Base-by-base conservation (phyloP, 2,113 vertebrate genomes). In the Pelmatolapia mariae region DNA sequence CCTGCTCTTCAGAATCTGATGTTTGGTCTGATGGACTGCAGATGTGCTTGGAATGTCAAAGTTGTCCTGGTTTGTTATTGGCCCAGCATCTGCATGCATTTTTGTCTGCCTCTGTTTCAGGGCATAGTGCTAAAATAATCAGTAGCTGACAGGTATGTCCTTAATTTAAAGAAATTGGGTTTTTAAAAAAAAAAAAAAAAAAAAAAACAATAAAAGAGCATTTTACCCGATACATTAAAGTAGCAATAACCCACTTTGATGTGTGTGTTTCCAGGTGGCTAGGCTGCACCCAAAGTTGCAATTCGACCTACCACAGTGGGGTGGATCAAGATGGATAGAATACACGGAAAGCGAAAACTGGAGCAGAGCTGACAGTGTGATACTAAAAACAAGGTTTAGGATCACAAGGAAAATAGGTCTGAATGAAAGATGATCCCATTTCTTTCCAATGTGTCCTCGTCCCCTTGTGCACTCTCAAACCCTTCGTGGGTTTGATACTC, bases 321-420 rank as follows among this genome's bases (percentile, higher is more conserved):
- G 22, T 56, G 22, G 82, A n/a, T 53, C 24, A 10, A 52, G 38
- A 85, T 81, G 63, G 84, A 85, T 68, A 84, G 76, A 61, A 86
- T 19, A 10, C 10, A 10, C 45, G 10, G 73, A 76, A 76, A 76
- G 71, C 36, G 8, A 36, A 88, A 93, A 89, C 40, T 91, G 82
- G 87, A 93, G 84, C 87, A 91, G 59, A 81, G 82, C 66, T 89
- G 90, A 89, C 82, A 90, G 68, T 45, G 38, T 85, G 88, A 86
- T 89, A 81, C 80, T 40, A 56, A 45, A 87, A 82, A 76, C 31
- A 88, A 76, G 76, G 57, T 87, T 90, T 59, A 83, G 68, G 80
- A 92, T 90, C 78, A 82, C 80, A 12, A 50, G 56, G 84, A 85
- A 94, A 93, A 91, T 86, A 61, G 83, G 86, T 88, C 80, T 92